Base-by-base conservation (phyloP, 2,888 invertebrate genomes). In the Gonocerus acuteangulatus region DNA sequence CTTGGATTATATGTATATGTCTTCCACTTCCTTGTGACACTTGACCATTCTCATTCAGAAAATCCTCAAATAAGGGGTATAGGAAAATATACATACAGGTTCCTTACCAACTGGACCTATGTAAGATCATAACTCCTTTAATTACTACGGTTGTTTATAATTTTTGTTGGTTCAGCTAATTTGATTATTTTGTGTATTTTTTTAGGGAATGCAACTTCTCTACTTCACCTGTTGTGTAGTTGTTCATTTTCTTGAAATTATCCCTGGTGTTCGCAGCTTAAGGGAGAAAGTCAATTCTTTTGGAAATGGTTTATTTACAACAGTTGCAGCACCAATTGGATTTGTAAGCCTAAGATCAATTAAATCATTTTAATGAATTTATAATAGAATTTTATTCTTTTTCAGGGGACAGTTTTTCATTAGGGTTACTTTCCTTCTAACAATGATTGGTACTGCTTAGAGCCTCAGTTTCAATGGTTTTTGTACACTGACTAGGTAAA, bases 81-180 rank as follows among this genome's bases (percentile, higher is more conserved):
- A n/a, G 52, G 62, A 13, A n/a, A 58, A 56, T 65, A 60, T 27
- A 62, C 67, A 13, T 23, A 73, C 19, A 73, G 76, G 67, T 78
- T 74, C 68, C 71, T 79, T 60, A 77, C 79, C 27, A 76, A 78
- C 69, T 79, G 79, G 79, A 75, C 76, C 68, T 71, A 78, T 75
- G 79, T 79, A 72, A 77, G 78, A 27, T 16, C 32, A 7, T 36
- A 13, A 52, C 1, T 52, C 9, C 16, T 34, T 15, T 15, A 2
- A 42, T 56, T 42, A 44, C 15, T 42, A 22, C n/a, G n/a, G n/a
- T n/a, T n/a, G n/a, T n/a, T n/a, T n/a, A n/a, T n/a, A 23, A 23
- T 49, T 23, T 15, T 49, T n/a, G n/a, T 9, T 16, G 6, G 9
- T 49, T 36, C 15, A 16, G 15, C n/a, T 36, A 36, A 39, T n/a